Evolutionary conservation across 2,888 invertebrate genomes (phyloP).

Genomic region (Masnerella sp.): DNA sequence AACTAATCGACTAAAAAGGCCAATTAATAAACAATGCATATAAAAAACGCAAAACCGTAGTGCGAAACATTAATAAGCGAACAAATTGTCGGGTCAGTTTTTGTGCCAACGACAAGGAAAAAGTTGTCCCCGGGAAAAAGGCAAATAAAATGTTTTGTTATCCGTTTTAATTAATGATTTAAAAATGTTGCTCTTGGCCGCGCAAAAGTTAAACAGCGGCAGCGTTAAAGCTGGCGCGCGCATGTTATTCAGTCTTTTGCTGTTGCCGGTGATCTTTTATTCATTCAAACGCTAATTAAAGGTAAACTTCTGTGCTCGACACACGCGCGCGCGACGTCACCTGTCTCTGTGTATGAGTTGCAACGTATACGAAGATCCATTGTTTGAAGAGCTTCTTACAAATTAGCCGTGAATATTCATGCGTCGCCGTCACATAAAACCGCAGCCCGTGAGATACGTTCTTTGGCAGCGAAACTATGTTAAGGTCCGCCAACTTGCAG

Average conservation of each 20-base stretch:
- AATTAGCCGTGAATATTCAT: constrained; percentile 77
- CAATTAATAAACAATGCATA: no score
- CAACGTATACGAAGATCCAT: constrained; percentile 63
- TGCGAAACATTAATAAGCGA: no score
- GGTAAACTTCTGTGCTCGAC: constrained; percentile 70
- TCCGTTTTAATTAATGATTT: constrained; percentile 53
- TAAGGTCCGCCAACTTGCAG: constrained; percentile 54
- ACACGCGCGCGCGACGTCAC: constrained; percentile 54
- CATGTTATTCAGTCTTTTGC: constrained; percentile 63
- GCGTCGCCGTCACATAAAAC: constrained; percentile 62
- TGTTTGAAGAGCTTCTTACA: constrained; percentile 75
- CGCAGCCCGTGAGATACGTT: constrained; percentile 56
- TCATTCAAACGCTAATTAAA: constrained; percentile 74
- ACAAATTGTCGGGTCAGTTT: no score
- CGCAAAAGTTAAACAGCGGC: constrained; percentile 52
- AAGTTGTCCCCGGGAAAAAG: no score
- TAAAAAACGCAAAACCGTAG: no score
- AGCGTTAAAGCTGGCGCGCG: constrained; percentile 28
- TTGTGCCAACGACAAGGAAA: background rate
- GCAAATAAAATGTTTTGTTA: constrained; percentile 41
- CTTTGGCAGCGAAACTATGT: constrained; percentile 58
- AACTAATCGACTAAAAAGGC: no score
- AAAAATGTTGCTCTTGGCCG: constrained; percentile 45
- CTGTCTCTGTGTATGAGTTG: constrained; percentile 56
- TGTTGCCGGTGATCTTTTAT: constrained; percentile 68